phyloP scores from a whole-genome alignment of 2,888 invertebrate genomes.

The Diadromus collaris region DNA sequence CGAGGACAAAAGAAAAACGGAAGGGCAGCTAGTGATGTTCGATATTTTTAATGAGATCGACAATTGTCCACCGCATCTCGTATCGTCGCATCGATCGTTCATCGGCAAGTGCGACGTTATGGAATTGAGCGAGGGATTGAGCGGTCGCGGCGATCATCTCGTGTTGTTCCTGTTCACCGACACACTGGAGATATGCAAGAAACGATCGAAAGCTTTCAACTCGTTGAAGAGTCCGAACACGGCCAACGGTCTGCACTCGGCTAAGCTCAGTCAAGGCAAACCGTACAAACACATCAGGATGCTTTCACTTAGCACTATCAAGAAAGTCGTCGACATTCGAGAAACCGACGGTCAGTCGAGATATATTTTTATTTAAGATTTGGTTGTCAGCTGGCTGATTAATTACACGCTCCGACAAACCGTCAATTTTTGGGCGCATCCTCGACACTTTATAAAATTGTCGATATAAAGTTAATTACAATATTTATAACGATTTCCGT shows the following conservation, averaged over 20 bases:
- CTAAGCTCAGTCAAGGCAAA: slow-evolving; percentile 86
- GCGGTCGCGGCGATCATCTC: slow-evolving; percentile 92
- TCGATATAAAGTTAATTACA: neutral
- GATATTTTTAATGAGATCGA: slow-evolving; percentile 99
- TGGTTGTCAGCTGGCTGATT: neutral
- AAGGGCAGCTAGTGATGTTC: slow-evolving; percentile 97
- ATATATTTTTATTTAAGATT: too few relatives aligned
- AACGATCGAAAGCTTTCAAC: slow-evolving; percentile 89
- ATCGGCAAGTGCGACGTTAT: slow-evolving; percentile 94
- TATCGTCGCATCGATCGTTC: slow-evolving; percentile 96
- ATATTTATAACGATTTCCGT: slow-evolving; percentile 13
- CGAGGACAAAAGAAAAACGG: slow-evolving; percentile 98
- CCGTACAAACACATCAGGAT: slow-evolving; percentile 95
- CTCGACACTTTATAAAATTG: neutral
- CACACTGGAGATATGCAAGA: slow-evolving; percentile 95
- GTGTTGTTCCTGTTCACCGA: slow-evolving; percentile 97
- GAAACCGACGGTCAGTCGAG: slow-evolving; percentile 87
- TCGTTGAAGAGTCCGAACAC: slow-evolving; percentile 86
- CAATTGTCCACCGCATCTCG: slow-evolving; percentile 96
- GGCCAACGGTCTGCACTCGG: slow-evolving; percentile 82
- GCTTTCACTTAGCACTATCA: slow-evolving; percentile 93
- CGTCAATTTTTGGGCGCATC: neutral
- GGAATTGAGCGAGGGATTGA: slow-evolving; percentile 91
- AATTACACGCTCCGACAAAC: neutral
- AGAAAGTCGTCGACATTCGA: slow-evolving; percentile 94